Conservation (phyloP, 2,113 vertebrate genomes). For the Eolophus roseicapilla region DNA sequence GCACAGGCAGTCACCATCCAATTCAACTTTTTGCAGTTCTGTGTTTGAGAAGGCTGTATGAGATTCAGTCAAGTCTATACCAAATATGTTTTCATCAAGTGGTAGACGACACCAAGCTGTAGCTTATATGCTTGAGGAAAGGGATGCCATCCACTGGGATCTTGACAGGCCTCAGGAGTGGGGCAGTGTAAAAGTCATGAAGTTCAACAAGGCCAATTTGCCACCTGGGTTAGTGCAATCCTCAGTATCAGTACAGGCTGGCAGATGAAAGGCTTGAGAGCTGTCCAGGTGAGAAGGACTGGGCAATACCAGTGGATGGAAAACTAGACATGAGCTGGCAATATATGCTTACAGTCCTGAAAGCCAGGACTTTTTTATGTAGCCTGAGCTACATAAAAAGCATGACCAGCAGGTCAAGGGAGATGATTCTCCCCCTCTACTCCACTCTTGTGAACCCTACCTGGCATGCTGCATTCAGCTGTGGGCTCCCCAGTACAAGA, state of each 20-base stretch:
- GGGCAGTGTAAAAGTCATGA: not conserved
- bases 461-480: not conserved
- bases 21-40: not conserved
- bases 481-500: not conserved
- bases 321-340: accelerated
- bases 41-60: not conserved
- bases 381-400: not conserved
- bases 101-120: not conserved
- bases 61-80: not conserved
- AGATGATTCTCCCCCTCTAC: not conserved
- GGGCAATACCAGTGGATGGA: not conserved
- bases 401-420: not conserved
- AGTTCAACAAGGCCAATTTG: not conserved
- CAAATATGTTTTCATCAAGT: not conserved
- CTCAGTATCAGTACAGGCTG: not conserved
- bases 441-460: accelerated
- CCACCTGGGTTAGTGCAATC: not conserved
- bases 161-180: not conserved
- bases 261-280: not conserved
- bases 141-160: not conserved
- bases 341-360: not conserved
- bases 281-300: not conserved
- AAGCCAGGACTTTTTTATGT: not conserved
- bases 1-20: not conserved
- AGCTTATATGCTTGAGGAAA: not conserved